Conservation (phyloP, 2,797 vertebrate genomes). For the Thamnophis elegans region DNA sequence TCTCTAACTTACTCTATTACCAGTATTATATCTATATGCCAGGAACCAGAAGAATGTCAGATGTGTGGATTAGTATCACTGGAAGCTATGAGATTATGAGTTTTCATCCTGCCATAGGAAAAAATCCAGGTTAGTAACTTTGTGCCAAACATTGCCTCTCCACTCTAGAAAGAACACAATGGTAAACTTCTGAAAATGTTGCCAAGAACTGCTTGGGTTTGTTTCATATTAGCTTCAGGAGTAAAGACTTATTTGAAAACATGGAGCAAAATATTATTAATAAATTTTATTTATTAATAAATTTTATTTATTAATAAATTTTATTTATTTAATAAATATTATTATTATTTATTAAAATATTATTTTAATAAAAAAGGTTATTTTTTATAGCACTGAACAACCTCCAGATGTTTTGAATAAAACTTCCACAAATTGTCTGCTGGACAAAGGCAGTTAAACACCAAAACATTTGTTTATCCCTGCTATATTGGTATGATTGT, state of each 20-base stretch:
- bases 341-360: no score
- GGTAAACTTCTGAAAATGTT: background rate
- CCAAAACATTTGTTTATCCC: background rate
- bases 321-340: no score
- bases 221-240: background rate
- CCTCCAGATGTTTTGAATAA: background rate
- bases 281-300: no score
- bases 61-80: background rate
- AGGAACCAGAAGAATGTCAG: background rate
- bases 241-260: background rate
- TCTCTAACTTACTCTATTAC: background rate
- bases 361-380: slow-evolving; percentile 39
- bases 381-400: background rate
- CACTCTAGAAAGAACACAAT: background rate
- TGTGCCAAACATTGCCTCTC: background rate
- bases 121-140: background rate
- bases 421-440: background rate
- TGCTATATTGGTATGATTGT: slow-evolving; percentile 16
- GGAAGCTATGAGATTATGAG: background rate
- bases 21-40: background rate
- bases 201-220: background rate
- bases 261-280: background rate
- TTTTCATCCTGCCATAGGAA: background rate
- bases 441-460: background rate
- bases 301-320: no score